These are phyloP conservation scores for Valencia hispanica DNA, from an alignment of 2,797 vertebrate genomes.

Conservation along the genomic window DNA sequence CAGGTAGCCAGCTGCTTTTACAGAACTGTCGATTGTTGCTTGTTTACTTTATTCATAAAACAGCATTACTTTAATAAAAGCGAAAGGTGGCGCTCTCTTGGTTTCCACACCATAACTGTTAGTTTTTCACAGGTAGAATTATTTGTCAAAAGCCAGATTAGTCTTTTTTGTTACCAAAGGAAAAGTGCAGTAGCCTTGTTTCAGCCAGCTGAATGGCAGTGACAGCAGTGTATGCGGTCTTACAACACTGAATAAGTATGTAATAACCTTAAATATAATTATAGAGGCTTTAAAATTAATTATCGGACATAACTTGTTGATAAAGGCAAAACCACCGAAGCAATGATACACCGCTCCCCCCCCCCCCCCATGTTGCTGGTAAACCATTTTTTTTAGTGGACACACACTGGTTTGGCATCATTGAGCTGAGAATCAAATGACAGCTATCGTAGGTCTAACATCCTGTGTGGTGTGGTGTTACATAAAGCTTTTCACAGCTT, in stretches of 20 bases:
- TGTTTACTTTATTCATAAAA: not conserved
- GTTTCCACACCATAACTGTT: not conserved
- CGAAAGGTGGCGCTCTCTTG: not conserved
- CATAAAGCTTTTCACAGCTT: not conserved
- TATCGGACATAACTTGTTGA: not conserved
- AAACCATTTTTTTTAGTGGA: not conserved
- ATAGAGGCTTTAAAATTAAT: not conserved
- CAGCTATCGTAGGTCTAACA: not conserved
- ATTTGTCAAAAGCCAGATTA: not conserved
- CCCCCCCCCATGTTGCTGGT: not conserved
- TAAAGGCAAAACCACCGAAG: not conserved
- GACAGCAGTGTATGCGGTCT: not conserved
- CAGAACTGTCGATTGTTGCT: not conserved
- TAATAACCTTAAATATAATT: not conserved
- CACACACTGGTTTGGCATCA: conserved; percentile 3
- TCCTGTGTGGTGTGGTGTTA: conserved; percentile 1
- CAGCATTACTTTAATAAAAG: not conserved
- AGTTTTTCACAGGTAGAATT: not conserved
- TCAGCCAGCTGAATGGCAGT: not conserved
- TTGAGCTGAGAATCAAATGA: conserved; percentile 15
- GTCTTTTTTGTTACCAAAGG: not conserved
- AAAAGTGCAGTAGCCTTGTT: not conserved
- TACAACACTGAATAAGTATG: not conserved
- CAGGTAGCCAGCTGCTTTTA: not conserved
- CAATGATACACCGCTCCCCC: not conserved